Evolutionary conservation across 1,140 invertebrate species (phyloP).

Genomic region (Cotesia glomerata): DNA sequence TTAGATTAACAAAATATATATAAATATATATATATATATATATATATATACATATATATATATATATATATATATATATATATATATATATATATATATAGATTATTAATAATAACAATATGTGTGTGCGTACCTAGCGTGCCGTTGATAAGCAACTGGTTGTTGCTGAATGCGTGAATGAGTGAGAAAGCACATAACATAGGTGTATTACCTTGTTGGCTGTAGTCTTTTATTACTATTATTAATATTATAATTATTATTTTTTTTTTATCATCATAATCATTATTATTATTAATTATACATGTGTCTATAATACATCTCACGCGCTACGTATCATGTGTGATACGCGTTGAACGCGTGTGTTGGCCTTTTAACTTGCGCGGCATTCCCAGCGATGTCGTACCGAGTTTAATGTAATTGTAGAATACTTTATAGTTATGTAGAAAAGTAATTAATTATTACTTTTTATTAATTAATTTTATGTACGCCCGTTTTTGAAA

Average conservation of each 20-base stretch:
- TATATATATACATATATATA: not conserved
- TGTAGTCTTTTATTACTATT: not conserved
- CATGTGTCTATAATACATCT: slow-evolving; percentile 25
- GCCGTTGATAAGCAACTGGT: slow-evolving; percentile 19
- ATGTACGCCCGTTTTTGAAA: not conserved
- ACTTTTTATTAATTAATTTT: too few relatives aligned
- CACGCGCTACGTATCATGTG: slow-evolving; percentile 34
- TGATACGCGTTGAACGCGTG: slow-evolving; percentile 34
- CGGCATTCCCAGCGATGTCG: slow-evolving; percentile 32
- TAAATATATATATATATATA: not conserved
- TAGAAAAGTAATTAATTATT: not conserved
- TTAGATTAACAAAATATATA: not conserved
- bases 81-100: not conserved
- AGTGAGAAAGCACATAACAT: slow-evolving; percentile 7
- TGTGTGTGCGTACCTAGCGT: slow-evolving; percentile 14
- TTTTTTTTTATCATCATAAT: not conserved
- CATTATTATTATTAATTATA: too few relatives aligned
- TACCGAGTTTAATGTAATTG: slow-evolving; percentile 13
- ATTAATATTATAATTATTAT: too few relatives aligned
- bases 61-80: not conserved
- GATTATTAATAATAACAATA: not conserved
- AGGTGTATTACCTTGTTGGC: slow-evolving; percentile 9
- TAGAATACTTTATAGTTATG: not conserved
- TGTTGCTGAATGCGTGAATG: not conserved
- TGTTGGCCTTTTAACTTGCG: slow-evolving; percentile 35